Percentiles rank a stretch among this genome's conserved stretches.
Conservation (phyloP, 1,140 invertebrate species). For the Drosophila trapezifrons region DNA sequence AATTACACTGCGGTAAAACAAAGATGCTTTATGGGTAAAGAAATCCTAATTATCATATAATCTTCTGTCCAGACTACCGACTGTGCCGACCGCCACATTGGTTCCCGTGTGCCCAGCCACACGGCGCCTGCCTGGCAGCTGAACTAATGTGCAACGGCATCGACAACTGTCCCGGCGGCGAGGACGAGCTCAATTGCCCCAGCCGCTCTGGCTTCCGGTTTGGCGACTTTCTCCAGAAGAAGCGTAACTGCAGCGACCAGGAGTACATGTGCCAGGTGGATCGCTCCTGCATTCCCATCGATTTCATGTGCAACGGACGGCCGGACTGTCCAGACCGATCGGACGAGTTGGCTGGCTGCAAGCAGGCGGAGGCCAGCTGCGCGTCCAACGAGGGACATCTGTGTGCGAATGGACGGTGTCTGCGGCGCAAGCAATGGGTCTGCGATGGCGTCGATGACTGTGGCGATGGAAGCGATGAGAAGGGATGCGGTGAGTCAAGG, state of each 20-base stretch:
- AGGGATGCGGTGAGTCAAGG: slow-evolving; percentile 86
- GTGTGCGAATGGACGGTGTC: slow-evolving; percentile 71
- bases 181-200: slow-evolving; percentile 84
- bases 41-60: not conserved
- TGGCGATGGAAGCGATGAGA: slow-evolving; percentile 88
- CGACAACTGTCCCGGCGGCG: slow-evolving; percentile 85
- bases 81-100: slow-evolving; percentile 77
- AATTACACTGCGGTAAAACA: slow-evolving; percentile 86
- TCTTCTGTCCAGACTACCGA: slow-evolving; percentile 56
- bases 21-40: not conserved
- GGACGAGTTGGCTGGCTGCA: slow-evolving; percentile 88
- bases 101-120: slow-evolving; percentile 73
- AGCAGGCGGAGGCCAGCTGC: slow-evolving; percentile 55
- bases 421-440: slow-evolving; percentile 66
- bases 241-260: slow-evolving; percentile 83
- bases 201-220: slow-evolving; percentile 10
- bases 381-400: slow-evolving; percentile 53
- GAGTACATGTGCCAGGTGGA: slow-evolving; percentile 86
- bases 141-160: slow-evolving; percentile 84
- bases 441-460: slow-evolving; percentile 86
- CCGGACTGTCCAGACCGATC: slow-evolving; percentile 91
- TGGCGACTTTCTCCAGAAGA: slow-evolving; percentile 6
- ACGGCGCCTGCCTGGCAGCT: slow-evolving; percentile 83
- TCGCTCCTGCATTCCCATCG: slow-evolving; percentile 87
- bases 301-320: slow-evolving; percentile 89